Conservation (phyloP, 2,888 invertebrate genomes). For the Caenorhabditis sp. region DNA sequence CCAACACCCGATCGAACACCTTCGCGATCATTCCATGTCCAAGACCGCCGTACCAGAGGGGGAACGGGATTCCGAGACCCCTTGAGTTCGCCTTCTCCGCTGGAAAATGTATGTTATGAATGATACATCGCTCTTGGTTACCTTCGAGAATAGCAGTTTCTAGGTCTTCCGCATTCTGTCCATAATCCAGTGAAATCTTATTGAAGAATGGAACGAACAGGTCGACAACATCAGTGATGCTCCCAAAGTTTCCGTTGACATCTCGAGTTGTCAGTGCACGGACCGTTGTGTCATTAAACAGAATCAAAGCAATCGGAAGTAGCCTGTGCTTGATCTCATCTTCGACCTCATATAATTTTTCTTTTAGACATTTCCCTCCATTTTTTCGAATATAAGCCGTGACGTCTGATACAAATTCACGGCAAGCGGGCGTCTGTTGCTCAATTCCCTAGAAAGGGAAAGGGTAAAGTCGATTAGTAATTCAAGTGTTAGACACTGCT, state of each 20-base stretch:
- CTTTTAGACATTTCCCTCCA: background rate
- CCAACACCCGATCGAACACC: background rate
- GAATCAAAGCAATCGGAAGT: background rate
- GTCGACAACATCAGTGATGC: background rate
- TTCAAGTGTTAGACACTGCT: no score
- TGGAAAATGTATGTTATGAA: no score
- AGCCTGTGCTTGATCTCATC: background rate
- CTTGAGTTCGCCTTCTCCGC: background rate
- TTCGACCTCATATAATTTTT: background rate
- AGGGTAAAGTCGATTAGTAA: no score
- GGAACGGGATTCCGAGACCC: background rate
- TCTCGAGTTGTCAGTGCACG: background rate
- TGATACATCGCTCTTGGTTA: no score
- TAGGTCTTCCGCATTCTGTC: background rate
- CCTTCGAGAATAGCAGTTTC: background rate
- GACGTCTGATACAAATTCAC: background rate
- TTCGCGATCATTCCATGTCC: background rate
- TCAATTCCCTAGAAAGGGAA: background rate
- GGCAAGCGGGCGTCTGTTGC: background rate
- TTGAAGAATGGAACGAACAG: background rate
- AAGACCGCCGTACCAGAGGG: background rate
- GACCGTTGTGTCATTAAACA: background rate
- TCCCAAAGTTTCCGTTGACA: background rate
- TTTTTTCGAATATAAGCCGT: background rate
- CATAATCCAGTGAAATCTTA: background rate